Evolutionary conservation across 1,140 invertebrate species (phyloP).

Genomic region (Zaprionus africanus): DNA sequence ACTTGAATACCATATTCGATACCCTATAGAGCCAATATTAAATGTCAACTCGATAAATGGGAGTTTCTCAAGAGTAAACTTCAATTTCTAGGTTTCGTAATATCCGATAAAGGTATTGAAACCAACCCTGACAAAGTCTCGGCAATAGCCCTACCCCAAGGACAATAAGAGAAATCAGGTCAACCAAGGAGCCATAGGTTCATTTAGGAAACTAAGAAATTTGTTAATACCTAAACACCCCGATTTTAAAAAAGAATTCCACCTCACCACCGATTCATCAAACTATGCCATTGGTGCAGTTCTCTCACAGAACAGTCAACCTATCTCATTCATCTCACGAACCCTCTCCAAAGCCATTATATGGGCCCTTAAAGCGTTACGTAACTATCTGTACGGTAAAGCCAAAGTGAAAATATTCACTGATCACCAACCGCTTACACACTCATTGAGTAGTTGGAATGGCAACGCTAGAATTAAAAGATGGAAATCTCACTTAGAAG

Average conservation of each 20-base stretch:
- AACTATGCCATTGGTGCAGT: slow-evolving; percentile 70
- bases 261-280: slow-evolving; percentile 72
- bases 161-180: slow-evolving; percentile 51
- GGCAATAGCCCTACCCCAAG: slow-evolving; percentile 57
- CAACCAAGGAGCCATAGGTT: slow-evolving; percentile 74
- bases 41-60: slow-evolving; percentile 7
- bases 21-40: slow-evolving; percentile 1
- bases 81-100: slow-evolving; percentile 42
- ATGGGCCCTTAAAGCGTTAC: too few relatives aligned
- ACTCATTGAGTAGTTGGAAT: slow-evolving; percentile 82
- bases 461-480: too few relatives aligned
- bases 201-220: slow-evolving; percentile 8
- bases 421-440: slow-evolving; percentile 82
- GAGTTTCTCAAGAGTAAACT: slow-evolving; percentile 39
- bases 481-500: too few relatives aligned
- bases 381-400: too few relatives aligned
- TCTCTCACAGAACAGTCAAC: slow-evolving; percentile 61
- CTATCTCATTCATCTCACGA: slow-evolving; percentile 52
- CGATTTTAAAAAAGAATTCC: slow-evolving; percentile 72
- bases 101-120: slow-evolving; percentile 40
- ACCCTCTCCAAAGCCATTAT: slow-evolving; percentile 20
- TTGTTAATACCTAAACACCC: background rate
- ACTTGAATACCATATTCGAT: background rate
- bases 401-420: slow-evolving; percentile 41
- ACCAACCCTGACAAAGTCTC: slow-evolving; percentile 51